Evolutionary conservation across 2,797 vertebrate genomes (phyloP).

Genomic region (Neomorphus geoffroyi): DNA sequence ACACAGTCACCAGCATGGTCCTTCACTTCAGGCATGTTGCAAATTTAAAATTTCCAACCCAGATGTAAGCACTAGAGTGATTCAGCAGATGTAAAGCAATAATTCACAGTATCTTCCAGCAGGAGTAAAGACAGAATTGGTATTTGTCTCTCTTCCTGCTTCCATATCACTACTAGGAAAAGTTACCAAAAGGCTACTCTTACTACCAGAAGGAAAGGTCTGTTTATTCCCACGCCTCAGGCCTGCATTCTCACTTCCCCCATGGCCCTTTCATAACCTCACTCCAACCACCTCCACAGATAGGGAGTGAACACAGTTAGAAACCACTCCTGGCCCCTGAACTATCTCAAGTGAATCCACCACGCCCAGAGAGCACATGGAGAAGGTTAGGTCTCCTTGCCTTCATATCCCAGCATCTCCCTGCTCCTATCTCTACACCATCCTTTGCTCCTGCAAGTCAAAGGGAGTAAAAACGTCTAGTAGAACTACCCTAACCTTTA

Average conservation of each 20-base stretch:
- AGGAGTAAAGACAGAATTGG: not conserved
- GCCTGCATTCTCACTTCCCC: not conserved
- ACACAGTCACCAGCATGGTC: not conserved
- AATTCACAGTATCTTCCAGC: not conserved
- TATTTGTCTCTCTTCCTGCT: not conserved
- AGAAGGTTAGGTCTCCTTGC: not conserved
- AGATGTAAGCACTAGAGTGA: not conserved
- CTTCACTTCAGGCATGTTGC: not conserved
- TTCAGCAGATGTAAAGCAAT: not conserved
- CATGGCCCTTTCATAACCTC: not conserved
- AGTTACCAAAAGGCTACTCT: not conserved
- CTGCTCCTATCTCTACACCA: not conserved
- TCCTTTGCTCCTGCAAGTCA: not conserved
- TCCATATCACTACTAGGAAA: not conserved
- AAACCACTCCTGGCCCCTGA: not conserved
- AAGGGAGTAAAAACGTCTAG: not conserved
- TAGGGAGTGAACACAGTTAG: fast-evolving
- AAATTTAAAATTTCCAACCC: not conserved
- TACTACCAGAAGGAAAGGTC: not conserved
- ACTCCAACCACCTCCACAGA: not conserved
- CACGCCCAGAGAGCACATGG: fast-evolving
- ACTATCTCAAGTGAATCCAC: not conserved
- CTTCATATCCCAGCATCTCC: not conserved
- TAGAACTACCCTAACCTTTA: not conserved
- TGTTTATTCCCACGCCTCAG: not conserved